Conservation (phyloP, 1,140 invertebrate genomes). For the Drosophila sulfurigaster region DNA sequence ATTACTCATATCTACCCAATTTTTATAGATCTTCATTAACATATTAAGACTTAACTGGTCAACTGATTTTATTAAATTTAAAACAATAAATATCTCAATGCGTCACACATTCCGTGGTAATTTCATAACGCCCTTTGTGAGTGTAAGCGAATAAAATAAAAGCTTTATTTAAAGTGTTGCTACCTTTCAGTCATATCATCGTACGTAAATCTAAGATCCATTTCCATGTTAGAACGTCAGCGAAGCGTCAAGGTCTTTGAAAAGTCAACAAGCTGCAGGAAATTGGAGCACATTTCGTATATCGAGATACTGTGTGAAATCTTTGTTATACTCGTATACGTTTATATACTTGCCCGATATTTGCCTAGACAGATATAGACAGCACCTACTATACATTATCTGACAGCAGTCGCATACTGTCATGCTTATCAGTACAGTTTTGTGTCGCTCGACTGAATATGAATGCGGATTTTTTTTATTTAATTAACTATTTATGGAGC, state of each 20-base stretch:
- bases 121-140: not conserved
- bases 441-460: slow-evolving; percentile 24
- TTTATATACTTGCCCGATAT: slow-evolving; percentile 17
- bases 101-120: not conserved
- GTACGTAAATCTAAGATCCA: slow-evolving; percentile 31
- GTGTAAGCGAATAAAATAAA: slow-evolving; percentile 10
- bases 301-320: slow-evolving; percentile 38
- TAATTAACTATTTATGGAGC: slow-evolving; percentile 53
- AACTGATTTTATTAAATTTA: no score
- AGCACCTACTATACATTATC: slow-evolving; percentile 13
- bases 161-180: slow-evolving; percentile 25
- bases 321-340: slow-evolving; percentile 5
- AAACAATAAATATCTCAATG: not conserved
- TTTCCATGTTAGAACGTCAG: slow-evolving; percentile 45
- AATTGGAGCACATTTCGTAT: slow-evolving; percentile 53
- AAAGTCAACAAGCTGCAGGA: slow-evolving; percentile 61
- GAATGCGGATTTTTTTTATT: slow-evolving; percentile 37
- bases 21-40: not conserved
- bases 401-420: slow-evolving; percentile 1
- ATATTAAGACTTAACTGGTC: no score
- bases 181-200: slow-evolving; percentile 33
- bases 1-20: not conserved
- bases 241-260: slow-evolving; percentile 73
- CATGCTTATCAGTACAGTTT: slow-evolving; percentile 17
- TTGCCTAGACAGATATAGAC: slow-evolving; percentile 17